phyloP scores from a whole-genome alignment of 1,140 invertebrate genomes.

The Drosophila willistoni region DNA sequence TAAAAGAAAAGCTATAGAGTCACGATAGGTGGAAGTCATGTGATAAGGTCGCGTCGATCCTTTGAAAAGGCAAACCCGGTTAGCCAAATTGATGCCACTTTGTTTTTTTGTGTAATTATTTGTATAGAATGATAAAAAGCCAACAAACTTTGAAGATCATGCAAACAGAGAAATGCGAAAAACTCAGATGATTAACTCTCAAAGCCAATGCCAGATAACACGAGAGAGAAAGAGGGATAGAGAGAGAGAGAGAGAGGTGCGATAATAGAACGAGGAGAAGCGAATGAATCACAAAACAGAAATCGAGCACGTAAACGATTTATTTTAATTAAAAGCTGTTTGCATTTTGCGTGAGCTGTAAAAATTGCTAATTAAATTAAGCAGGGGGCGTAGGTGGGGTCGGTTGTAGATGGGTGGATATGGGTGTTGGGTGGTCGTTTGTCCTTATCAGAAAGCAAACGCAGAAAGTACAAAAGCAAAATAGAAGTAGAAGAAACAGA shows the following conservation, averaged over 20 bases:
- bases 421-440: slow-evolving; percentile 22
- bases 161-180: background rate
- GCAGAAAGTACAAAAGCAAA: slow-evolving; percentile 57
- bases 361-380: slow-evolving; percentile 73
- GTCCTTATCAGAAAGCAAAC: slow-evolving; percentile 70
- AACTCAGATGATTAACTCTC: slow-evolving; percentile 22
- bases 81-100: too few species aligned
- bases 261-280: background rate
- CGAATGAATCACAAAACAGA: slow-evolving; percentile 11
- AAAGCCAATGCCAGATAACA: slow-evolving; percentile 5
- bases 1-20: too few species aligned
- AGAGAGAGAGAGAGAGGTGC: too few species aligned
- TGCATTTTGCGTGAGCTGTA: slow-evolving; percentile 68
- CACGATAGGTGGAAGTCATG: too few species aligned
- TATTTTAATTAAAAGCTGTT: slow-evolving; percentile 76
- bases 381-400: slow-evolving; percentile 25
- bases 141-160: slow-evolving; percentile 59
- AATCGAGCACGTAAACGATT: slow-evolving; percentile 63
- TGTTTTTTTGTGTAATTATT: background rate
- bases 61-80: too few species aligned
- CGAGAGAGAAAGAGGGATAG: background rate
- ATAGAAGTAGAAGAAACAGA: slow-evolving; percentile 46
- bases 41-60: too few species aligned
- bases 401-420: background rate
- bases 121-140: slow-evolving; percentile 10